phyloP scores from a whole-genome alignment of 2,888 invertebrate genomes.

The Cynaeus angustus region DNA sequence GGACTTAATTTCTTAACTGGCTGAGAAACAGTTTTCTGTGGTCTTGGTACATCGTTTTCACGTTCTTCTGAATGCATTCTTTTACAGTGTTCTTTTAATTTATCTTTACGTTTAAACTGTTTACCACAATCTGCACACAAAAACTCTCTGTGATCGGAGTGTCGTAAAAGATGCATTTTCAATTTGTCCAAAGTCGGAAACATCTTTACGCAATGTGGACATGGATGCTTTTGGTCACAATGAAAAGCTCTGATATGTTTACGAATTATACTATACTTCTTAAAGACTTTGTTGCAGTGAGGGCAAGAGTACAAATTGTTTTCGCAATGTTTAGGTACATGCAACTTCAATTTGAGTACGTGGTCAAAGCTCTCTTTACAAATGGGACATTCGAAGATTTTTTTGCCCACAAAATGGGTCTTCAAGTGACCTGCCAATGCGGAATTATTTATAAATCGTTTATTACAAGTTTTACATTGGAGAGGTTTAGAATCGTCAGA shows the following conservation, averaged over 20 bases:
- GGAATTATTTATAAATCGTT: conserved; percentile 82
- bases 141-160: conserved; percentile 79
- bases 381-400: conserved; percentile 82
- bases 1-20: conserved; percentile 74
- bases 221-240: conserved; percentile 79
- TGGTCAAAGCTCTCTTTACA: conserved; percentile 81
- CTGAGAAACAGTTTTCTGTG: conserved; percentile 52
- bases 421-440: conserved; percentile 83
- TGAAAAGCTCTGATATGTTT: conserved; percentile 86
- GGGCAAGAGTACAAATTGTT: conserved; percentile 82
- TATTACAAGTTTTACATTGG: conserved; percentile 79
- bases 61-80: conserved; percentile 75
- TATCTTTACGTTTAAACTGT: conserved; percentile 85
- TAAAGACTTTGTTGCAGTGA: conserved; percentile 80
- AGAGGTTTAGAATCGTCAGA: conserved; percentile 81
- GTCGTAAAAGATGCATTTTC: conserved; percentile 81
- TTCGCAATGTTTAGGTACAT: conserved; percentile 78
- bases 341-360: conserved; percentile 78
- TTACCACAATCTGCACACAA: conserved; percentile 85
- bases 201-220: conserved; percentile 80
- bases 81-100: conserved; percentile 82
- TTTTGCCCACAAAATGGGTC: conserved; percentile 78
- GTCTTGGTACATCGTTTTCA: conserved; percentile 68
- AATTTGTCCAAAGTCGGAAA: conserved; percentile 84
- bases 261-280: conserved; percentile 80